These are phyloP conservation scores for Formica exsecta DNA, from an alignment of 1,140 invertebrate species.

Conservation along the genomic window DNA sequence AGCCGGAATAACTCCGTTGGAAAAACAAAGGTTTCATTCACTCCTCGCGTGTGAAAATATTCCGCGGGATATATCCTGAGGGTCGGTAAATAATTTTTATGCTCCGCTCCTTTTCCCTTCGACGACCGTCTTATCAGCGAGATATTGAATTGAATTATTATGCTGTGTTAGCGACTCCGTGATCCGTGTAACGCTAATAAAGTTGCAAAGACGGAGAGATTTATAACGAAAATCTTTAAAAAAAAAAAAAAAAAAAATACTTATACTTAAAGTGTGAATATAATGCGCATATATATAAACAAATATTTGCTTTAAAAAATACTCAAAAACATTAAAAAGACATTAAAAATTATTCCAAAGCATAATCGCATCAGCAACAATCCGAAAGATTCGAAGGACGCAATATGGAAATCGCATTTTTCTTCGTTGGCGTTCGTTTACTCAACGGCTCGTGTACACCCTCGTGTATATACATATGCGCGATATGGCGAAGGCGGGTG, in stretches of 20 bases:
- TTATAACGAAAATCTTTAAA: no score
- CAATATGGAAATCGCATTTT: conserved; percentile 47
- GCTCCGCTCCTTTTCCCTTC: neutral
- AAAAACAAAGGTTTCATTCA: conserved; percentile 70
- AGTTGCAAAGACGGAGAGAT: neutral
- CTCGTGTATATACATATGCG: conserved; percentile 45
- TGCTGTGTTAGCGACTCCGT: neutral
- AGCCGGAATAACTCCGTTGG: conserved; percentile 66
- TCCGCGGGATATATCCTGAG: neutral
- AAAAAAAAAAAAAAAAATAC: neutral
- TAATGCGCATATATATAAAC: neutral
- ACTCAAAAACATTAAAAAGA: neutral
- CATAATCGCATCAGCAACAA: conserved; percentile 60
- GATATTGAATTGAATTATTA: conserved; percentile 45
- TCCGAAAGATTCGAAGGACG: conserved; percentile 42
- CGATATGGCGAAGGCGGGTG: conserved; percentile 70
- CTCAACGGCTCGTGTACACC: conserved; percentile 36
- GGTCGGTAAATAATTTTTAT: conserved; percentile 50
- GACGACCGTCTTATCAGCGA: conserved; percentile 16
- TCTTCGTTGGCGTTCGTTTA: conserved; percentile 63
- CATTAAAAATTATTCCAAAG: conserved; percentile 28
- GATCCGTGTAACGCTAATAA: neutral
- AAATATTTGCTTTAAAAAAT: neutral
- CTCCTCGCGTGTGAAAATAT: conserved; percentile 23
- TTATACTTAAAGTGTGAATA: neutral